These are phyloP conservation scores for Aspidiotus destructor DNA, from an alignment of 2,888 invertebrate genomes.

Conservation along the genomic window DNA sequence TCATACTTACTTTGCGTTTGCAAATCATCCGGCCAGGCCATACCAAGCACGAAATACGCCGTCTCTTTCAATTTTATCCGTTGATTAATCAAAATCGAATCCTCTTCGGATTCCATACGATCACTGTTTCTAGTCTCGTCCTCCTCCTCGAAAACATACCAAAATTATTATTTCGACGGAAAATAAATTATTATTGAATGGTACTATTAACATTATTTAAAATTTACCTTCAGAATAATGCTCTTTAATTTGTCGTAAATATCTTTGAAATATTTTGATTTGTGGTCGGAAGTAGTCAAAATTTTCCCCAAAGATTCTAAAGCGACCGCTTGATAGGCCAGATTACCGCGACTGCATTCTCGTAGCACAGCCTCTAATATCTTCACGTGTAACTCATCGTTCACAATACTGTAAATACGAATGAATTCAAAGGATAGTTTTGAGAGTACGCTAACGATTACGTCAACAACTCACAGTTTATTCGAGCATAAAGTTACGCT, in stretches of 20 bases:
- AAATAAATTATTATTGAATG: too few species aligned
- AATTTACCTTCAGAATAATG: conserved; percentile 11
- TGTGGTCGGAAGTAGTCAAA: conserved; percentile 11
- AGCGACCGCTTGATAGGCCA: conserved; percentile 13
- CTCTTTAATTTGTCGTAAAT: conserved; percentile 23
- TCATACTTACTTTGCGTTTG: conserved; percentile 15
- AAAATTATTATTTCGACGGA: not conserved
- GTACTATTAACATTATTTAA: not conserved
- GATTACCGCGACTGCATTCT: conserved; percentile 21
- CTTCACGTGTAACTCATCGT: conserved; percentile 18
- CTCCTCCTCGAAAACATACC: not conserved
- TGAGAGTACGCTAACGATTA: not conserved
- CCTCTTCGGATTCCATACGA: conserved; percentile 11
- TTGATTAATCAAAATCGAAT: conserved; percentile 16
- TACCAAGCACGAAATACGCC: conserved; percentile 19
- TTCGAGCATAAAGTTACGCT: conserved; percentile 15
- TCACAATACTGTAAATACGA: conserved; percentile 13
- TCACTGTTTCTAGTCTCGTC: not conserved
- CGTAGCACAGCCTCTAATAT: conserved; percentile 20
- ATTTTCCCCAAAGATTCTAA: conserved; percentile 28
- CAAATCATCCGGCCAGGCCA: conserved; percentile 21
- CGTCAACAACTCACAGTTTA: conserved; percentile 1
- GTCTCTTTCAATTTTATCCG: conserved; percentile 26
- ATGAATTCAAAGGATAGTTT: not conserved
- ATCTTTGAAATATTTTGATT: conserved; percentile 20